A percentile compares a stretch with the other conserved stretches of the same genome.
These are phyloP conservation scores for Burhinus oedicnemus DNA, from an alignment of 2,113 vertebrate genomes.

Conservation along the genomic window DNA sequence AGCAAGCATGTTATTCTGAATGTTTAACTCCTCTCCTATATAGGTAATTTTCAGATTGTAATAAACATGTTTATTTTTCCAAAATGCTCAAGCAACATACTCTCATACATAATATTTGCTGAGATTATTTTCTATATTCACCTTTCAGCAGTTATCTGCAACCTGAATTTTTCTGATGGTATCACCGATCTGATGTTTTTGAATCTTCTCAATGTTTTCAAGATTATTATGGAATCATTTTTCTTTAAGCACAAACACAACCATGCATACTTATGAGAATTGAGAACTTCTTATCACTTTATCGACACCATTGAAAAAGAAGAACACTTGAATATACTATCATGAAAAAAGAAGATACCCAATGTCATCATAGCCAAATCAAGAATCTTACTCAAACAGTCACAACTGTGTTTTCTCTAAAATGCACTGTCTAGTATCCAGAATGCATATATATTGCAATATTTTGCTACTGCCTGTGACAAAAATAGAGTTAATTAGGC, in stretches of 20 bases:
- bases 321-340: neutral
- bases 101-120: neutral
- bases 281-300: neutral
- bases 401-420: neutral
- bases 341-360: neutral
- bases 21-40: neutral
- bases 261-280: neutral
- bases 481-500: slow-evolving; percentile 40
- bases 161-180: neutral
- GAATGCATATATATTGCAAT: neutral
- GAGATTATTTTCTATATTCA: neutral
- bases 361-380: neutral
- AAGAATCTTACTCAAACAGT: neutral
- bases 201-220: neutral
- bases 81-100: neutral
- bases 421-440: neutral
- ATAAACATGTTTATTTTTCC: slow-evolving; percentile 22
- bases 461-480: neutral
- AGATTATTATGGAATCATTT: neutral
- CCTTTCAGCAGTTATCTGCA: neutral
- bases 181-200: neutral
- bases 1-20: slow-evolving; percentile 1
- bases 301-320: neutral
- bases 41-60: neutral
- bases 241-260: neutral